phyloP scores from a whole-genome alignment of 2,797 vertebrate genomes.

The Poeciliopsis infans region DNA sequence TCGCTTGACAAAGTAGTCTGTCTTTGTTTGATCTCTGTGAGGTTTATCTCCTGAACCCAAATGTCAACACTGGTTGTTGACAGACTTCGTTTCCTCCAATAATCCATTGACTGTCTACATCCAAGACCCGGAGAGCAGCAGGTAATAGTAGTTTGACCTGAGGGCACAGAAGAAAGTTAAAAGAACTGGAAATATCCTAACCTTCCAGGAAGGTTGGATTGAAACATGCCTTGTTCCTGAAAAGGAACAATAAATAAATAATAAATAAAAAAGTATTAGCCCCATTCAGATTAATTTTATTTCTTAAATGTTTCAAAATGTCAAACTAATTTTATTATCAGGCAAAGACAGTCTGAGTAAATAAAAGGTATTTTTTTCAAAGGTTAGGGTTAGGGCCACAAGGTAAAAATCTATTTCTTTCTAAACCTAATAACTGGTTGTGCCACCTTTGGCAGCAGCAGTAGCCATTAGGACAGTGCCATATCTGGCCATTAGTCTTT shows the following conservation, averaged over 20 bases:
- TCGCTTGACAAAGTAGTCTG: conserved; percentile 75
- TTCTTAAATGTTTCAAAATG: background rate
- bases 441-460: background rate
- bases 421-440: background rate
- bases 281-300: background rate
- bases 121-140: conserved; percentile 47
- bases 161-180: conserved; percentile 59
- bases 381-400: too few species aligned
- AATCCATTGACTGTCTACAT: conserved; percentile 47
- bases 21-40: conserved; percentile 76
- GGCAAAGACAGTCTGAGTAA: background rate
- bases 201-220: conserved; percentile 19
- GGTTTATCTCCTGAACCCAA: conserved; percentile 75
- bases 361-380: background rate
- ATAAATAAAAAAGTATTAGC: background rate
- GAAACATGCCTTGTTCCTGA: background rate
- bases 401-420: background rate
- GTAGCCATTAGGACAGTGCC: background rate
- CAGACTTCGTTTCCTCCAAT: conserved; percentile 65
- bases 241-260: background rate
- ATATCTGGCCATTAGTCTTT: background rate
- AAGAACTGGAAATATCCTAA: conserved; percentile 16
- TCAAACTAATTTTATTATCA: background rate
- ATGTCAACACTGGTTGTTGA: conserved; percentile 75
- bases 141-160: conserved; percentile 58